Evolutionary conservation across 2,113 vertebrate genomes (phyloP).

Genomic region (Seriola rivoliana): DNA sequence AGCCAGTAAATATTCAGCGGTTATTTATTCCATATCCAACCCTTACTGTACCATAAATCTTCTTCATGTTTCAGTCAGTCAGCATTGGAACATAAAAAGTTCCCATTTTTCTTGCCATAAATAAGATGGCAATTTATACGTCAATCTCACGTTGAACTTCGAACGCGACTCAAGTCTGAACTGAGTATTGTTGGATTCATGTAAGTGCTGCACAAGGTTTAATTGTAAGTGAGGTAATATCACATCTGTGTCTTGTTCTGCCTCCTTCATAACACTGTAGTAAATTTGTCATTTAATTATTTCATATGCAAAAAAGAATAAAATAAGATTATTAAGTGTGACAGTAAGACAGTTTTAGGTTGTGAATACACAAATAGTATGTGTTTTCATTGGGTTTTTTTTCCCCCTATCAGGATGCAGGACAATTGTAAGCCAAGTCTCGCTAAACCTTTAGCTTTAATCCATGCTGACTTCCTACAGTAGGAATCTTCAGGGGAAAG

Average conservation of each 20-base stretch:
- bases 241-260: not conserved
- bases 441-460: not conserved
- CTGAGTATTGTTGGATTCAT: not conserved
- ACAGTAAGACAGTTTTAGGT: not conserved
- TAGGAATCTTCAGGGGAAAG: not conserved
- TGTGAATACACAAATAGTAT: too few species aligned
- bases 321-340: not conserved
- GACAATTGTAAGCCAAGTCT: too few species aligned
- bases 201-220: not conserved
- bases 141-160: not conserved
- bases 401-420: too few species aligned
- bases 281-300: not conserved
- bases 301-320: not conserved
- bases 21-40: constrained; percentile 5
- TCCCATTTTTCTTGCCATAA: not conserved
- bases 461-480: not conserved
- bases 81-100: not conserved
- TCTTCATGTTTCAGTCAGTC: not conserved
- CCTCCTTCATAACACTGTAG: not conserved
- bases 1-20: not conserved
- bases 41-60: not conserved
- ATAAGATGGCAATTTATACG: not conserved
- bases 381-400: too few species aligned
- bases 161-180: not conserved
- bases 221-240: not conserved